Base-by-base conservation (phyloP, 2,797 vertebrate genomes). In the Chaetodon trifasciatus region DNA sequence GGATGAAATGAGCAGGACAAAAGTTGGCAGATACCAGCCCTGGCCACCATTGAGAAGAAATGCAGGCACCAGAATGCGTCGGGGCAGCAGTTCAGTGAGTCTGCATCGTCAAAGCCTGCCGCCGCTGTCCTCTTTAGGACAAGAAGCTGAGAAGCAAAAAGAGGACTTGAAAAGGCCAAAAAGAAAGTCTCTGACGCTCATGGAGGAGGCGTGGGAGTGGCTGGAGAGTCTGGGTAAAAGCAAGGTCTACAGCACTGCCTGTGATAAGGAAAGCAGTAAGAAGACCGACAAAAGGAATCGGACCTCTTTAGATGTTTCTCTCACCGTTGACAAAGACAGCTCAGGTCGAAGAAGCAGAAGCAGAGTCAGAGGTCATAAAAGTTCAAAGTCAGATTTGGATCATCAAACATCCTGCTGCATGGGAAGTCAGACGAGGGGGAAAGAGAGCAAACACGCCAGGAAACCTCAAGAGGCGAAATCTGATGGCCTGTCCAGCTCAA, bases 171-270 rank as follows among this genome's bases (percentile, higher is more conserved):
- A 95, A 79, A 93, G 70, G 37, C 90, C 92, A 1, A 96, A 95
- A 70, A 93, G 96, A 72, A 96, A 96, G 88, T 96, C 96, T 19
- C 83, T 96, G 67, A 95, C 92, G 0, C 77, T 96, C 24, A 93
- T 96, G 91, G 96, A 95, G 82, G 96, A 96, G 76, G 96, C 95
- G 23, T 91, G 94, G 94, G 94, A 95, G 13, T 96, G 96, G 96
- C 86, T 96, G 86, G 95, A 95, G 78, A 94, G 88, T 57, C 85
- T 96, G 44, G 92, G 95, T 1, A 95, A 93, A 80, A 85, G 91
- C 11, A 93, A 89, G 50, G 91, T 90, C 62, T 94, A 94, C 42
- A 94, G 91, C 23, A 92, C 91, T 5, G 83, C 85, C 12, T 57
- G 67, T 24, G 90, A 93, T 47, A 94, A 91, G 82, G 85, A 90